A percentile compares a stretch with the other conserved stretches of the same genome.
These are phyloP conservation scores for Acronicta alni DNA, from an alignment of 2,888 invertebrate species.

Conservation along the genomic window DNA sequence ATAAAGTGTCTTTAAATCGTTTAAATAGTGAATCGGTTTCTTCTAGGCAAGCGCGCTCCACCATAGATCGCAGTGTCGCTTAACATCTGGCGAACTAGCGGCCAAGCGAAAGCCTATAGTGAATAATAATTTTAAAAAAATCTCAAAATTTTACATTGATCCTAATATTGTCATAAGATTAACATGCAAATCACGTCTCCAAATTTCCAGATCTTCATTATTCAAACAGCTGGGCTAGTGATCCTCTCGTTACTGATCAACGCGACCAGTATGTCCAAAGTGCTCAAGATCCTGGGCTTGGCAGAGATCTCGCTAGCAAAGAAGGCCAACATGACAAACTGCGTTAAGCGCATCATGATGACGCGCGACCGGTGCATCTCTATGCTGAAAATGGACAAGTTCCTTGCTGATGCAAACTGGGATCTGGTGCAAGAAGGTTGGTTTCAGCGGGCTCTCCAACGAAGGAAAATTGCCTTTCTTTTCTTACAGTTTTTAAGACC, in stretches of 20 bases:
- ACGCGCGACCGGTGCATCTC: conserved; percentile 86
- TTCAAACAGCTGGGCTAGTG: conserved; percentile 89
- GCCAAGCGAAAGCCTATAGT: too few relatives aligned
- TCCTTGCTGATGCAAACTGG: conserved; percentile 91
- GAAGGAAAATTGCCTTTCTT: too few relatives aligned
- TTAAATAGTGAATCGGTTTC: too few relatives aligned
- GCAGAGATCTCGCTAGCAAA: conserved; percentile 86
- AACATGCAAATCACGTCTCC: neutral
- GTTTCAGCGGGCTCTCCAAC: too few relatives aligned
- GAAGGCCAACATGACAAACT: conserved; percentile 89
- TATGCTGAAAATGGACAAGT: conserved; percentile 90
- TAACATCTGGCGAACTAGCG: too few relatives aligned
- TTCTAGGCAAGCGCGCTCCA: too few relatives aligned
- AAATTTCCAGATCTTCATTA: conserved; percentile 79
- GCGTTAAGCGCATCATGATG: conserved; percentile 83
- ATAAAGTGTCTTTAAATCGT: too few relatives aligned
- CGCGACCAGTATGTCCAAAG: conserved; percentile 86
- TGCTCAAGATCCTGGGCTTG: conserved; percentile 86
- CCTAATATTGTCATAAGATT: neutral
- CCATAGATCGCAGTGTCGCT: too few relatives aligned
- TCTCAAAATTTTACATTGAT: too few relatives aligned
- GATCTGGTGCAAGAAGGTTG: conserved; percentile 84
- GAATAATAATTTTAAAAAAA: too few relatives aligned
- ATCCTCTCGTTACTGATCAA: conserved; percentile 89
- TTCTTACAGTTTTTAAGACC: too few relatives aligned